Percentiles rank a stretch among this genome's conserved stretches.
phyloP scores from a whole-genome alignment of 2,797 vertebrate genomes.

The Falco novaeseelandiae region DNA sequence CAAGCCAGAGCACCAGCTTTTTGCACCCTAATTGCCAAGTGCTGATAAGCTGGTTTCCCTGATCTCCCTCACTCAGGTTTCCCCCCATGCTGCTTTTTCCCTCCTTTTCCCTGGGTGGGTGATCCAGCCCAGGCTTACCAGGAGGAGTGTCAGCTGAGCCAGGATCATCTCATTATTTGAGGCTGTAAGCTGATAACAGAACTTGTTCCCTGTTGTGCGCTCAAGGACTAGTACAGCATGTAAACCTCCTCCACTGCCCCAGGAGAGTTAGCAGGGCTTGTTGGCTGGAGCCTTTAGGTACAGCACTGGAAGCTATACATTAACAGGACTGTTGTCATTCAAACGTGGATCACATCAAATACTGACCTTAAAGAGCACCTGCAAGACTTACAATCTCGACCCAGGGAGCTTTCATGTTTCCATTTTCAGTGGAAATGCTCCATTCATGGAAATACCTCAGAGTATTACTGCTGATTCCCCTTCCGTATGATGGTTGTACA shows the following conservation, averaged over 20 bases:
- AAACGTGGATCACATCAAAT: background rate
- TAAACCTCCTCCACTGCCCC: background rate
- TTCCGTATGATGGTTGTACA: background rate
- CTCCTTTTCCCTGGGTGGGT: background rate
- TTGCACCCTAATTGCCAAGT: background rate
- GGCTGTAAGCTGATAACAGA: background rate
- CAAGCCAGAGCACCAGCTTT: background rate
- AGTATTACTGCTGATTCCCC: background rate
- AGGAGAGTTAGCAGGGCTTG: background rate
- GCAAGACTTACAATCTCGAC: background rate
- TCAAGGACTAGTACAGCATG: accelerated
- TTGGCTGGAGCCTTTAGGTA: background rate
- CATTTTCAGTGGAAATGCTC: background rate
- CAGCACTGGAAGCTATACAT: background rate
- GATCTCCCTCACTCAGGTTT: background rate
- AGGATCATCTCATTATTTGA: background rate
- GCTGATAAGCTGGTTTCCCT: background rate
- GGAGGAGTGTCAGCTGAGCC: background rate
- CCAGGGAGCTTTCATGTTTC: background rate
- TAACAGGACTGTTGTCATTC: background rate
- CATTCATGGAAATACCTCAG: background rate
- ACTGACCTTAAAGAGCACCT: background rate
- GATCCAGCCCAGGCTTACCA: background rate
- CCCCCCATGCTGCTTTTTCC: background rate
- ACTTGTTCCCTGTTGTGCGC: background rate